Percentiles rank a stretch among this genome's conserved stretches.
Conservation (phyloP, 2,113 vertebrate species). For the Taurulus bubalis region DNA sequence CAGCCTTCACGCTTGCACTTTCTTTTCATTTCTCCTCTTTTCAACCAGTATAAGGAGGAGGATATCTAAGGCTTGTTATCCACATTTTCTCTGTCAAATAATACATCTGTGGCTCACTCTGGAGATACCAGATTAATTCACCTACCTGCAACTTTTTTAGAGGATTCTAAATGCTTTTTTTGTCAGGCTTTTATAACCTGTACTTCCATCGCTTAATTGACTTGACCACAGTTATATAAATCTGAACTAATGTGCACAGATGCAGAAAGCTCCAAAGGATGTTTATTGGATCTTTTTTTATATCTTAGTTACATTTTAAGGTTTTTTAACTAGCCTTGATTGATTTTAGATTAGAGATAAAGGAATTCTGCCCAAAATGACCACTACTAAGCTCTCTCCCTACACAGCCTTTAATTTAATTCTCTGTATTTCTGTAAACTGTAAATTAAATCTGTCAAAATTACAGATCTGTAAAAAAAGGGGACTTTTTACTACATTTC, state of each 20-base stretch:
- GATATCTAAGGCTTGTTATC: background rate
- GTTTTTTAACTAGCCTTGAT: background rate
- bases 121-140: constrained; percentile 14
- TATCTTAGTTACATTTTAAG: background rate
- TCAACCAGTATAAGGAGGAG: constrained; percentile 9
- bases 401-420: constrained; percentile 59
- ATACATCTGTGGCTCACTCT: background rate
- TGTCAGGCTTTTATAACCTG: background rate
- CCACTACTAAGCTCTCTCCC: background rate
- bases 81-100: constrained; percentile 5
- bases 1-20: constrained; percentile 31
- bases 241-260: constrained; percentile 15
- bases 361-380: background rate
- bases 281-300: background rate
- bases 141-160: background rate
- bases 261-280: constrained; percentile 2
- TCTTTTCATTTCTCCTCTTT: constrained; percentile 32
- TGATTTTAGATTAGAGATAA: constrained; percentile 34
- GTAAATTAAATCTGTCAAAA: constrained; percentile 51
- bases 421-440: constrained; percentile 26
- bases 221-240: background rate
- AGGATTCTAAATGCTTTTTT: background rate
- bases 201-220: background rate
- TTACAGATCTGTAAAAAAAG: constrained; percentile 49
- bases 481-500: background rate